Base-by-base conservation (phyloP, 2,113 vertebrate species). In the Rhinoptilus africanus region DNA sequence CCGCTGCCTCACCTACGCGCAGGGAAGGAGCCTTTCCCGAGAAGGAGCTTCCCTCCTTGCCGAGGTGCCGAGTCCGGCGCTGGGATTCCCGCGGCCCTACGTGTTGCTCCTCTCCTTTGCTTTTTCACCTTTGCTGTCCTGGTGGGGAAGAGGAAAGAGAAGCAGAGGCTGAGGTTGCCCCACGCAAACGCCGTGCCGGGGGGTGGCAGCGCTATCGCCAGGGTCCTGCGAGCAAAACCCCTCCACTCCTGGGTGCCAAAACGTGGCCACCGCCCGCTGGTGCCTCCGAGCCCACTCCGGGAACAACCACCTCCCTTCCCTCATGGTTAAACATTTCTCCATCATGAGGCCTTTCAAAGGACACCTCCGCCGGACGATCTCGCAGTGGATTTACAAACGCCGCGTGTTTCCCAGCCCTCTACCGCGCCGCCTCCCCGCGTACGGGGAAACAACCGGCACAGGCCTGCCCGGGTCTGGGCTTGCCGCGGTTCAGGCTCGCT, bases 71-170 rank as follows among this genome's bases (percentile, higher is more conserved):
- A 86, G 83, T 77, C 26, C 20, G 92, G 78, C 35, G 89, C 43
- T 53, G 88, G 86, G 69, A 85, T 75, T 81, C 56, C 37, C 37
- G 34, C 4, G 12, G 71, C 94, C 92, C 87, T 97, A 92, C 85
- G 97, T 92, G 89, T 92, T 86, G 97, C 77, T 98, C 96, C 97
- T 96, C 90, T 97, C 97, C 96, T 97, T 97, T 80, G 96, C 86
- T 79, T 97, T 98, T 88, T 98, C 96, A 85, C 75, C 94, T 97
- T 96, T 97, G 96, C 83, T 96, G 93, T 97, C 96, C 96, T 98
- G 90, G 63, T 4, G 51, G 43, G 21, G 45, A 57, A 63, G 39
- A 74, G 86, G 73, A 37, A 92, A 81, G 56, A 66, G 84, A 84
- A 83, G 88, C 28, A 28, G 76, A 90, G 17, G 28, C 21, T 97